Evolutionary conservation across 2,888 invertebrate genomes (phyloP), one percentile per base, ranked within the genome.

Genomic region (Drosophila paucipuncta): DNA sequence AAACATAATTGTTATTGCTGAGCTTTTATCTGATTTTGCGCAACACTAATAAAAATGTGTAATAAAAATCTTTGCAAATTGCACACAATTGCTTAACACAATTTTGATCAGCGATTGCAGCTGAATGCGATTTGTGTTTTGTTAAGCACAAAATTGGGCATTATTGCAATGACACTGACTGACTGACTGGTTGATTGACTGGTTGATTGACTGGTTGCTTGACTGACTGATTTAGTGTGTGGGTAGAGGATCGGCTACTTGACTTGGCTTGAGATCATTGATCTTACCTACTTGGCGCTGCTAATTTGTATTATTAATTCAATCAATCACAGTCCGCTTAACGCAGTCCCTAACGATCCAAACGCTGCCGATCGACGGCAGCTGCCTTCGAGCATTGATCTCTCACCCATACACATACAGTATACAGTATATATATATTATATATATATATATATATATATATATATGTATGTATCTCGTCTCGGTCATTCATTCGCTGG

Each of bases 221-320:
- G 2, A 3, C 2, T 22, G 43, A 22, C 47, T 47, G 47, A 47
- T 22, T 22, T 13, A 47, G 47, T 9, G 47, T 16, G 47, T 47
- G 47, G 47, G 47, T 47, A 47, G 47, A 25, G 4, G 70, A 62
- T 60, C 65, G n/a, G 13, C 52, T 78, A 61, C 52, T 65, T 65
- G 74, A 47, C 41, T 54, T 30, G 22, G 52, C 49, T n/a, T 63
- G 89, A 65, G 89, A 89, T 83, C 91, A 81, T 73, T 90, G 90
- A 91, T 91, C 90, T 87, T 84, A 80, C 78, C 88, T 87, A 89
- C 85, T 89, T 91, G 90, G 68, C 76, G 73, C 85, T 85, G 87
- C 81, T 88, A 88, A 88, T 88, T 88, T 85, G 81, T 90, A 78
- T 90, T 90, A 88, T 88, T 91, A 91, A 91, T 88, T 90, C 88